A percentile compares a stretch with the other conserved stretches of the same genome.
Conservation (phyloP, 92 coral and sea anemone species). For the Epizoanthus fatuus region DNA sequence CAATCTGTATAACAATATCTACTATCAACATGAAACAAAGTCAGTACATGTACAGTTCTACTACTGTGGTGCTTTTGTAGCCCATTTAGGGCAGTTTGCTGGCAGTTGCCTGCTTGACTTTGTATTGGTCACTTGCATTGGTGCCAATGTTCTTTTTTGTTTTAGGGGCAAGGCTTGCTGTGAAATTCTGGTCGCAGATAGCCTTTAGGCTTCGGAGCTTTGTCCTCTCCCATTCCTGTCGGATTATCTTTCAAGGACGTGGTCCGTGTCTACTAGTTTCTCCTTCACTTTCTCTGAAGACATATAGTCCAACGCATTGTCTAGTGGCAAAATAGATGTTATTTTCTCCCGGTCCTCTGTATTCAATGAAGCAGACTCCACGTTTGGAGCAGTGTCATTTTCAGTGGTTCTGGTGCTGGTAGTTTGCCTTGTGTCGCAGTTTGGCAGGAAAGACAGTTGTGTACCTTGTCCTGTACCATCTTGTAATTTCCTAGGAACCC, state of each 20-base stretch:
- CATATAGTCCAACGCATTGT: background rate
- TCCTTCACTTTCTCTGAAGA: background rate
- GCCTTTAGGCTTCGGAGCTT: background rate
- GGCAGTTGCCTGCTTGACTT: too few species aligned
- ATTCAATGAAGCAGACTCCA: background rate
- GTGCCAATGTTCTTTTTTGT: too few species aligned
- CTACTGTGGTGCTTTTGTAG: too few species aligned
- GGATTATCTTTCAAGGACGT: too few species aligned
- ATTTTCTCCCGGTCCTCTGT: background rate
- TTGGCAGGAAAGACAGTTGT: slow-evolving; percentile 59
- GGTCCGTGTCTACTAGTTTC: background rate
- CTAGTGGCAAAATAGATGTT: background rate
- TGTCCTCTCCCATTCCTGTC: background rate
- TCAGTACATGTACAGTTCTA: too few species aligned
- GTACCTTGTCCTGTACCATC: slow-evolving; percentile 53
- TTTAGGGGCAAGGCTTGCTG: too few species aligned
- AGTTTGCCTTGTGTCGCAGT: slow-evolving; percentile 45
- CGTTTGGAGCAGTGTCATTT: slow-evolving; percentile 7
- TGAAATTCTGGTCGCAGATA: background rate
- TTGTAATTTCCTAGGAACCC: slow-evolving; percentile 68
- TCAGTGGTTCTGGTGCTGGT: slow-evolving; percentile 39
- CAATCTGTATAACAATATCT: too few species aligned
- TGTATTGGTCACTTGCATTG: too few species aligned
- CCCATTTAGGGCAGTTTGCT: too few species aligned
- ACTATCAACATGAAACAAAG: too few species aligned